Percentiles rank a stretch among this genome's conserved stretches.
These are phyloP conservation scores for Euschistus heros DNA, from an alignment of 1,140 invertebrate genomes.

Conservation along the genomic window DNA sequence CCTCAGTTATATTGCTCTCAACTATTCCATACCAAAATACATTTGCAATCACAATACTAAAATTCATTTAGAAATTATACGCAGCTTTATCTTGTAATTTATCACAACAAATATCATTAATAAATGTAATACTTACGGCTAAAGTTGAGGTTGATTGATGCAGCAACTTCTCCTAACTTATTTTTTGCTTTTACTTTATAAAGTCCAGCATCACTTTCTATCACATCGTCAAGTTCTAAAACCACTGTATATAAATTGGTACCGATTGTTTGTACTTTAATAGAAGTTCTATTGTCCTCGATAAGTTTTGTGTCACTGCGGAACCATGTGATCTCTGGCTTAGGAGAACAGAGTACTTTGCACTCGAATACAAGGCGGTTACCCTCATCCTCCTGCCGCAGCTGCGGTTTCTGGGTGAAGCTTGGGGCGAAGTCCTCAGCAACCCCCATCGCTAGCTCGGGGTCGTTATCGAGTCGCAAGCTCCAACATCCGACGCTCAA, in stretches of 20 bases:
- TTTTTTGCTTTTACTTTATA: conserved; percentile 98
- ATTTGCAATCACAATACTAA: too few species aligned
- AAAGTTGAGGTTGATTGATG: conserved; percentile 97
- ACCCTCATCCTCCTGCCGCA: conserved; percentile 90
- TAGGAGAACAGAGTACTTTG: conserved; percentile 73
- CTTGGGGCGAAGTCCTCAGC: conserved; percentile 91
- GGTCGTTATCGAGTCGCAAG: conserved; percentile 9
- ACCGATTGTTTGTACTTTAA: conserved; percentile 71
- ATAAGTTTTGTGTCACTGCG: conserved; percentile 70
- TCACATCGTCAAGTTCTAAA: conserved; percentile 87
- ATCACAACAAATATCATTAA: neutral
- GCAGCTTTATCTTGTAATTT: too few species aligned
- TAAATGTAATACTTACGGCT: conserved; percentile 70
- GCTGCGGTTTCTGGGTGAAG: conserved; percentile 92
- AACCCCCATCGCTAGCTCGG: conserved; percentile 50
- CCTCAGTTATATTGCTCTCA: too few species aligned
- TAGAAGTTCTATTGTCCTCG: conserved; percentile 72
- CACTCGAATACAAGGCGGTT: conserved; percentile 93
- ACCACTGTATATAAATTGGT: conserved; percentile 81
- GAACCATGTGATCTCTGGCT: conserved; percentile 87
- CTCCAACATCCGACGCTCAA: conserved; percentile 9
- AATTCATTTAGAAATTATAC: too few species aligned
- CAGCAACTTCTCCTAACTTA: conserved; percentile 93
- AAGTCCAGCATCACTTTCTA: conserved; percentile 89
- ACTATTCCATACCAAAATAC: too few species aligned